Evolutionary conservation across 1,140 invertebrate species (phyloP).

Genomic region (Dufourea novaeangliae): DNA sequence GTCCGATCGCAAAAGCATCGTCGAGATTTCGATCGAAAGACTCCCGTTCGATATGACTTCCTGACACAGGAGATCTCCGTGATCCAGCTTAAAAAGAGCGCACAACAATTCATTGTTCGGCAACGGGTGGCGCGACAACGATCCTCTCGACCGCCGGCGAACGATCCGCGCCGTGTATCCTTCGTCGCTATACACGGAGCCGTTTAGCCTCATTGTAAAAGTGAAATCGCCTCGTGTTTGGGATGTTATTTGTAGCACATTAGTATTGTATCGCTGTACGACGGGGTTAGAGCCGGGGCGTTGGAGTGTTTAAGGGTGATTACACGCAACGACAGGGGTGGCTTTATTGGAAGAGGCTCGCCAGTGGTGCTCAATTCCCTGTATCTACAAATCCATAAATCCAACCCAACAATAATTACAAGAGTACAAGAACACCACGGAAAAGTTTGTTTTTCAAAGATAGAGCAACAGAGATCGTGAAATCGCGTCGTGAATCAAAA

Average conservation of each 20-base stretch:
- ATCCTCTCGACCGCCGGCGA: slow-evolving; percentile 45
- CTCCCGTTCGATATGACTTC: slow-evolving; percentile 31
- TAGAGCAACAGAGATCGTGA: not conserved
- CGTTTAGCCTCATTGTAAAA: slow-evolving; percentile 76
- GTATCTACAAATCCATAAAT: not conserved
- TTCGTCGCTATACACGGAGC: slow-evolving; percentile 47
- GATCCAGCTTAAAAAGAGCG: slow-evolving; percentile 20
- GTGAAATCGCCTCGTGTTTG: slow-evolving; percentile 80
- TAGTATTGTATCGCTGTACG: slow-evolving; percentile 80
- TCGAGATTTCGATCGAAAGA: not conserved
- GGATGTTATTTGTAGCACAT: slow-evolving; percentile 82
- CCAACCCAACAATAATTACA: not conserved
- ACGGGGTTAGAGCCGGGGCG: slow-evolving; percentile 75
- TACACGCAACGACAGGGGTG: slow-evolving; percentile 80
- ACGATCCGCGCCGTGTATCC: slow-evolving; percentile 42
- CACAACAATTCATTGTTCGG: slow-evolving; percentile 34
- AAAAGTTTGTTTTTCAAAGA: not conserved
- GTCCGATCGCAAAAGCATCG: not conserved
- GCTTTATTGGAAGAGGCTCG: slow-evolving; percentile 78
- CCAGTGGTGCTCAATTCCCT: slow-evolving; percentile 72
- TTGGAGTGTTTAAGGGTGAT: slow-evolving; percentile 82
- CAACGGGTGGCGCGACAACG: slow-evolving; percentile 22
- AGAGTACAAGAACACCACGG: no score
- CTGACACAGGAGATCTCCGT: not conserved
- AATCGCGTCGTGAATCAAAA: slow-evolving; percentile 15